Base-by-base conservation (phyloP, 2,113 vertebrate genomes). In the Gasterosteus nipponicus region DNA sequence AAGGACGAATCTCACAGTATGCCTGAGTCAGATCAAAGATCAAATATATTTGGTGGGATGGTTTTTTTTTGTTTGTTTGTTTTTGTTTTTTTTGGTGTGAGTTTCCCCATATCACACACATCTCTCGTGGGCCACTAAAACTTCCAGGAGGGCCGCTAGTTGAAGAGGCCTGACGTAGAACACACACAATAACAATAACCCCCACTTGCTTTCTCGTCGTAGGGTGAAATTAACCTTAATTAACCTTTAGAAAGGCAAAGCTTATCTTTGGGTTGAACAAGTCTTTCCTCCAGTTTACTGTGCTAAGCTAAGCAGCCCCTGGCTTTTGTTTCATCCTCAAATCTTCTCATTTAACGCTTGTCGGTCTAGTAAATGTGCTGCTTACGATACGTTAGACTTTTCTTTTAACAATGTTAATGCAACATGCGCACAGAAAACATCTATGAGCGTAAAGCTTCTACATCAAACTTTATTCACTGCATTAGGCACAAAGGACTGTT, bases 181-280 rank as follows among this genome's bases (percentile, higher is more conserved):
- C 16, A 33, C 7, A 56, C n/a, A 26, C 3, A 26, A 26, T 26
- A 26, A 26, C 22, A 26, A 26, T 26, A 26, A 2, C 3, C 7
- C 26, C 18, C 57, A 8, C 26, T 49, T 9, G 26, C 18, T 29
- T 58, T 58, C 26, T 64, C 11, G 5, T 73, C 1, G 5, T 8
- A n/a, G 54, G 35, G 22, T 41, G 22, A 57, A 41, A 46, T 18
- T n/a, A n/a, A n/a, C 97, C 87, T 98, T 95, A 10, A 58, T 29
- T 22, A 60, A 56, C 3, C 51, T 49, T 77, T 16, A 38, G 46
- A 49, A 5, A 10, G 39, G 33, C 49, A 53, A 8, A 26, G 22
- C 22, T 26, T 26, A 26, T 26, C 22, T 26, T 26, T 26, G 22
- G 22, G 22, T 26, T 26, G 22, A 26, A 26, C 22, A 26, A 26